phyloP scores from a whole-genome alignment of 1,140 invertebrate species.

The Laupala kohalensis region DNA sequence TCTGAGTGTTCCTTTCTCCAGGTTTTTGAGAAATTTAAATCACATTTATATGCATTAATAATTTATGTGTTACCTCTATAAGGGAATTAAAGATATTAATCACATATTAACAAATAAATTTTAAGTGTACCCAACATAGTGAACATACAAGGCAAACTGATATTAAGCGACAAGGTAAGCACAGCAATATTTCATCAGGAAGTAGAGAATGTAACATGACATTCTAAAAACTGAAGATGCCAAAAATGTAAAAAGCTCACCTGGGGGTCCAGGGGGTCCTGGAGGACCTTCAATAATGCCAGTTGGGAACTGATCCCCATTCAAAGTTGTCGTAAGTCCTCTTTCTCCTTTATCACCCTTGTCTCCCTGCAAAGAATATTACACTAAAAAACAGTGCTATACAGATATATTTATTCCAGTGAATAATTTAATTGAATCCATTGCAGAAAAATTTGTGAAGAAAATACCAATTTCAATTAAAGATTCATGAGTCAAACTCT shows the following conservation, averaged over 20 bases:
- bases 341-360: constrained; percentile 81
- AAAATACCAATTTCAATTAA: no score
- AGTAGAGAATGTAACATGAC: no score
- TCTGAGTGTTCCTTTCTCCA: no score
- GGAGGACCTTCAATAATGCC: constrained; percentile 88
- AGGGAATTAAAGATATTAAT: no score
- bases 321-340: constrained; percentile 76
- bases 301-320: constrained; percentile 77
- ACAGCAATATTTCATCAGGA: not conserved
- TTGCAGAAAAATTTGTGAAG: no score
- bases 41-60: no score
- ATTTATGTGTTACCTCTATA: no score
- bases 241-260: constrained; percentile 35
- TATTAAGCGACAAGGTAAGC: not conserved
- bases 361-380: constrained; percentile 51
- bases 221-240: not conserved
- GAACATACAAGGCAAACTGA: not conserved
- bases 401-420: no score
- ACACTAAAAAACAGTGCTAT: no score
- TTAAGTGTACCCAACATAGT: not conserved
- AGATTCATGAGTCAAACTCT: no score
- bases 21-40: no score
- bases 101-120: not conserved
- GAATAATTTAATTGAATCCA: no score
- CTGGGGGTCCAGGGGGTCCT: constrained; percentile 78